Base-by-base conservation (phyloP, 2,888 invertebrate species). In the Fragum sueziense region DNA sequence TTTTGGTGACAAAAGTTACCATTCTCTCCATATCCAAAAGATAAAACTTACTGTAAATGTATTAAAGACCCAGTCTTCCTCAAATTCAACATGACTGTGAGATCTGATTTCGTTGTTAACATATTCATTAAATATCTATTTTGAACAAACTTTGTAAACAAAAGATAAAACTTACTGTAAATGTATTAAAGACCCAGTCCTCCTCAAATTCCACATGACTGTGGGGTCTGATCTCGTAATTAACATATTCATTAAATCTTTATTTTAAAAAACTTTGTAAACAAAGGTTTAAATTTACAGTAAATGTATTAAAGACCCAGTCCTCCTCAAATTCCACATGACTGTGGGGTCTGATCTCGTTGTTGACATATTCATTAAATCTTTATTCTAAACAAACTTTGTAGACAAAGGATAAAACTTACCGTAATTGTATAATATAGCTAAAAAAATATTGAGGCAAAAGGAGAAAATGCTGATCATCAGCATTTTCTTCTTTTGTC, bases 351-450 rank as follows among this genome's bases (percentile, higher is more conserved):
- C 86, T 86, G 9, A 91, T 74, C n/a, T 89, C 76, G 34, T 89
- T 88, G 73, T 93, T 93, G 34, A 93, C 85, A 76, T 93, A 93
- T n/a, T 91, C 88, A 81, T 93, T 93, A 74, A 93, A 91, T 82
- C 91, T 92, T 92, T 92, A 87, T 92, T 93, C 87, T 93, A 93
- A 59, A 93, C 89, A 86, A 88, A 93, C 93, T 93, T 88, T n/a
- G n/a, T n/a, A n/a, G n/a, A n/a, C n/a, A n/a, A n/a, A n/a, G n/a
- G n/a, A n/a, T n/a, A n/a, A n/a, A n/a, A n/a, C n/a, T n/a, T n/a
- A n/a, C n/a, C n/a, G n/a, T n/a, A n/a, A n/a, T n/a, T n/a, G n/a
- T n/a, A n/a, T n/a, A n/a, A n/a, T n/a, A n/a, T n/a, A n/a, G n/a
- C n/a, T n/a, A n/a, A n/a, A n/a, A n/a, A n/a, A n/a, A n/a, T n/a